Conservation (phyloP, 92 coral and sea anemone genomes). For the Porites cylindrica region DNA sequence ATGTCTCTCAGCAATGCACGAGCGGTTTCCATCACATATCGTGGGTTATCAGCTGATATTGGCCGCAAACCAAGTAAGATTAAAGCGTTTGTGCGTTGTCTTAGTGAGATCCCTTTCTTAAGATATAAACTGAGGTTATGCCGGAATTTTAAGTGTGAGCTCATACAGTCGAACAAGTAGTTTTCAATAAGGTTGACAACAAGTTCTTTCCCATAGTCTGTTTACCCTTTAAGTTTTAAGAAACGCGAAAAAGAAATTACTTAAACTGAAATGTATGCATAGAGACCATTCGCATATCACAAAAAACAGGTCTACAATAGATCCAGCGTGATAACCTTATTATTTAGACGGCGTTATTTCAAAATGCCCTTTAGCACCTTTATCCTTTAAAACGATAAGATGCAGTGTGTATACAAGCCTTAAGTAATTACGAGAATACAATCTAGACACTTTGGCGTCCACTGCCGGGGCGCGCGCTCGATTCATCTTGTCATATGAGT, state of each 20-base stretch:
- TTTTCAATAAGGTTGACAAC: too few species aligned
- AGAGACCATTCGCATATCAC: conserved; percentile 2
- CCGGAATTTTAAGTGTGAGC: background rate
- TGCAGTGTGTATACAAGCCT: background rate
- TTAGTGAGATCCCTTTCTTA: too few species aligned
- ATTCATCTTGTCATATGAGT: background rate
- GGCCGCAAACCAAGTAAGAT: too few species aligned
- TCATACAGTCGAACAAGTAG: too few species aligned
- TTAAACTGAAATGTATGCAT: background rate
- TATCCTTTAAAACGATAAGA: background rate
- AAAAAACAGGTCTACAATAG: background rate
- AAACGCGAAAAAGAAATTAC: too few species aligned
- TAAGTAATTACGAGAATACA: background rate
- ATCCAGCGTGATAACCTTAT: background rate
- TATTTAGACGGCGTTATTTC: background rate
- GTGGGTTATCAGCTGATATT: too few species aligned
- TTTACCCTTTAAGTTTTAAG: too few species aligned
- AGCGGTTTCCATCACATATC: too few species aligned
- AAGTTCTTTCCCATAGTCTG: too few species aligned
- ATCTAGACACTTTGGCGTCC: background rate
- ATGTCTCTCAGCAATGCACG: too few species aligned
- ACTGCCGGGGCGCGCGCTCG: conserved; percentile 4
- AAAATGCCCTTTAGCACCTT: background rate
- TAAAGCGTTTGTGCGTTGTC: too few species aligned
- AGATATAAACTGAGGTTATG: too few species aligned